Evolutionary conservation across 2,797 vertebrate genomes (phyloP), one percentile per base, ranked within the genome.

Genomic region (Psittacula derbiana): DNA sequence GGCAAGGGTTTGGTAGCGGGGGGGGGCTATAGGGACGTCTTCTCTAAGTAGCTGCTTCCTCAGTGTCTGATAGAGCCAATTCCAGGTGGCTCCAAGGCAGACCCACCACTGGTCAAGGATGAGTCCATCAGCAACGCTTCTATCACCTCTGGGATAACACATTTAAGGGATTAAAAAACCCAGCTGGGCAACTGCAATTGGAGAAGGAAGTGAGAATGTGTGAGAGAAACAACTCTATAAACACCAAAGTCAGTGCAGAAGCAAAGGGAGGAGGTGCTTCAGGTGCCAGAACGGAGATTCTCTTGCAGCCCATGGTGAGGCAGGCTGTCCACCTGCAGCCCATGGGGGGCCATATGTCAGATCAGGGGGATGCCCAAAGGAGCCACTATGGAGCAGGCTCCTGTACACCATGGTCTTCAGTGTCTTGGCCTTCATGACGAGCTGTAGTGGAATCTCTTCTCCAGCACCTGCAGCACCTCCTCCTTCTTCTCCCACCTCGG

Each of bases 51-150:
- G 20, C 28, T 61, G 33, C 25, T 81, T 53, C 27, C 18, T 10
- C 12, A 16, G 11, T 66, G 30, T 65, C 46, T 6, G 23, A 21
- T 0, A 66, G 17, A 66, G 6, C 18, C 36, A 49, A 66, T 44
- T 13, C 4, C 11, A 27, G 17, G 4, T 24, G 21, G 19, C 20
- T 38, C 33, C 31, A n/a, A 52, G 80, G 41, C 8, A 14, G 33
- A 70, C 14, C 4, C 24, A 11, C 13, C 28, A 16, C 30, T 57
- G 38, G 30, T 16, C 43, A 20, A 57, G 6, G 13, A 10, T 30
- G 20, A 61, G 16, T 10, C 15, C 17, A n/a, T 30, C 71, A 78
- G 14, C 0, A 2, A 49, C 0, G 4, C 15, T 20, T 28, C 5
- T 33, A 86, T 21, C 9, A 33, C n/a, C n/a, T 71, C 17, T 60